Evolutionary conservation across 2,113 vertebrate genomes (phyloP), one percentile per base, ranked within the genome.

Genomic region (Ahaetulla prasina): DNA sequence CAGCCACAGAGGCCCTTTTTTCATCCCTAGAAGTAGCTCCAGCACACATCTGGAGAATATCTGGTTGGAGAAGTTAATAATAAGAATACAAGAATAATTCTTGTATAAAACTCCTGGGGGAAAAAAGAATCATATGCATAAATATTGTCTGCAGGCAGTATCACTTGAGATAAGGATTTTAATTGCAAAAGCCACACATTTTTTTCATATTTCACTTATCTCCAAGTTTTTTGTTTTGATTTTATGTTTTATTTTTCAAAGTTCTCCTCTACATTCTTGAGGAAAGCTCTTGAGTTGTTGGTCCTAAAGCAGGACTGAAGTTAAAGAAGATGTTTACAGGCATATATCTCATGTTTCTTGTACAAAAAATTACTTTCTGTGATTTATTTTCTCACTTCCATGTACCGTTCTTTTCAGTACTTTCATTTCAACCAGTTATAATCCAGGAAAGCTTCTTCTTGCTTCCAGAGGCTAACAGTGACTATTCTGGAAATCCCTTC

Each of bases 201-300:
- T 94, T 55, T 88, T 89, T 89, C 45, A 54, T 53, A n/a, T 23
- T 90, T 84, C 74, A 55, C 57, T 89, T 92, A 85, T 87, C 60
- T 90, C 90, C 60, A 91, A 91, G 88, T 63, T 80, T 52, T 88
- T 45, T 20, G 43, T 52, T 88, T 63, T 88, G 86, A 89, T 89
- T 89, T 53, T 27, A 57, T 54, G 14, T 63, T 92, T 92, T 90
- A 45, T 89, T 91, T 91, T 84, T 91, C 45, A 50, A 55, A 55
- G 12, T 88, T 91, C 85, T 47, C 30, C 39, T 55, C 92, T 84
- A 50, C 86, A 80, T 84, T 91, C 60, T 53, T 92, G 12, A 89
- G 54, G 55, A 92, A 68, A 9, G 5, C 85, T 85, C 35, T 89
- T 50, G 43, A 57, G 86, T 88, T 55, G 57, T 91, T 93, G 60